Conservation (phyloP, 2,888 invertebrate species). For the Rhodophaea formosa region DNA sequence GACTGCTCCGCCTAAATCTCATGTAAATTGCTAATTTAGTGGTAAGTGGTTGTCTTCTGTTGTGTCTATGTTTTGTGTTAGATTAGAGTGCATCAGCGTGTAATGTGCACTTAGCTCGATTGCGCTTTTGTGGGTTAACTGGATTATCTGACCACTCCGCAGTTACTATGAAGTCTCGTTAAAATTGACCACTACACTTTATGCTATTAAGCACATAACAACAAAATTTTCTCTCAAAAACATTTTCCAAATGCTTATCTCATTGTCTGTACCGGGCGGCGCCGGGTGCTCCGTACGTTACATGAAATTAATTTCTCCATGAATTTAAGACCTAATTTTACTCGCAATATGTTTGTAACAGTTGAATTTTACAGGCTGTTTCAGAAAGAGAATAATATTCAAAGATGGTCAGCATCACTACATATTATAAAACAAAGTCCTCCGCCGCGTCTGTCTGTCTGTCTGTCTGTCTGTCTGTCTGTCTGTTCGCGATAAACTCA, state of each 20-base stretch:
- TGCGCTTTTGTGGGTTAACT: slow-evolving; percentile 6
- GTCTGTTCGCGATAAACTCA: no score
- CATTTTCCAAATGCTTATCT: background rate
- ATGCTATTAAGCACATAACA: no score
- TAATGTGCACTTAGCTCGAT: slow-evolving; percentile 8
- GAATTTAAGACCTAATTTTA: background rate
- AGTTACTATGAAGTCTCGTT: background rate
- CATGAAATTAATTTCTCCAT: background rate
- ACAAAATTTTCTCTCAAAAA: no score
- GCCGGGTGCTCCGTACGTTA: background rate
- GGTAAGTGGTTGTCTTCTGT: no score
- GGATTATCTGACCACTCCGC: background rate
- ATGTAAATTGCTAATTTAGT: no score
- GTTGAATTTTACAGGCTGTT: background rate
- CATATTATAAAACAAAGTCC: no score
- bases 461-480: no score
- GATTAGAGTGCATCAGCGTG: background rate
- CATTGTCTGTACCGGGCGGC: background rate
- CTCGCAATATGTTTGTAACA: background rate
- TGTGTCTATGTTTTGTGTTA: background rate
- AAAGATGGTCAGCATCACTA: no score
- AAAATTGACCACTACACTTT: background rate
- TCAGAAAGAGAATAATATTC: no score
- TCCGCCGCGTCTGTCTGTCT: no score
- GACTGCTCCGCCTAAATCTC: no score